Evolutionary conservation across 2,888 invertebrate species (phyloP).

Genomic region (Furcula furcula): DNA sequence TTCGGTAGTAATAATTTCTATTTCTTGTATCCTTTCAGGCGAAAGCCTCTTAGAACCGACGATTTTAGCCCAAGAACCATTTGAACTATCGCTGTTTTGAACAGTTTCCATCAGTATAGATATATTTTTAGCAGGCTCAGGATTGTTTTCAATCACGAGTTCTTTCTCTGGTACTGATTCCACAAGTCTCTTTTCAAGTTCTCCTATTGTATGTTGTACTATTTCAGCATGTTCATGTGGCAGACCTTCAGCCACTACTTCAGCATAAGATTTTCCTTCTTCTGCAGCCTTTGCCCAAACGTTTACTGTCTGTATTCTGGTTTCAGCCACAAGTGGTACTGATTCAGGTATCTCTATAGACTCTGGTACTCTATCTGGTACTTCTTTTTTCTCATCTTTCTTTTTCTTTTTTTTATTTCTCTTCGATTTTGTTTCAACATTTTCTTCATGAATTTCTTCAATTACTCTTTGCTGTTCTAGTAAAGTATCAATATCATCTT

Average conservation of each 20-base stretch:
- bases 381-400: slow-evolving; percentile 52
- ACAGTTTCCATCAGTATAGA: slow-evolving; percentile 10
- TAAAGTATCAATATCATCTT: no score
- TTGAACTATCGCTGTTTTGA: slow-evolving; percentile 22
- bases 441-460: slow-evolving; percentile 30
- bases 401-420: slow-evolving; percentile 58
- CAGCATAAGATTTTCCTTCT: slow-evolving; percentile 87
- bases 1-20: slow-evolving; percentile 27
- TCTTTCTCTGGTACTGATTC: slow-evolving; percentile 7
- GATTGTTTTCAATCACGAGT: slow-evolving; percentile 6
- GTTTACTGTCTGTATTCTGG: slow-evolving; percentile 42
- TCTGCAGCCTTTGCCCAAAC: slow-evolving; percentile 76
- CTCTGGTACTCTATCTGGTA: slow-evolving; percentile 15
- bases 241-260: slow-evolving; percentile 81
- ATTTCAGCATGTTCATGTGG: slow-evolving; percentile 29
- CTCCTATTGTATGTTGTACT: slow-evolving; percentile 17
- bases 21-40: slow-evolving; percentile 50
- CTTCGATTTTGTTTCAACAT: slow-evolving; percentile 40
- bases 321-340: slow-evolving; percentile 6
- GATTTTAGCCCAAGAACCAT: slow-evolving; percentile 68
- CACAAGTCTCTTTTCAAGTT: slow-evolving; percentile 16
- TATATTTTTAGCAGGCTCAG: slow-evolving; percentile 3
- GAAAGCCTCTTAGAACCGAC: slow-evolving; percentile 57
- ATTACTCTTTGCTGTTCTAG: slow-evolving; percentile 11
- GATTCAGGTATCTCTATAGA: slow-evolving; percentile 2